These are phyloP conservation scores for Hucho hucho DNA, from an alignment of 2,113 vertebrate species.

Conservation along the genomic window DNA sequence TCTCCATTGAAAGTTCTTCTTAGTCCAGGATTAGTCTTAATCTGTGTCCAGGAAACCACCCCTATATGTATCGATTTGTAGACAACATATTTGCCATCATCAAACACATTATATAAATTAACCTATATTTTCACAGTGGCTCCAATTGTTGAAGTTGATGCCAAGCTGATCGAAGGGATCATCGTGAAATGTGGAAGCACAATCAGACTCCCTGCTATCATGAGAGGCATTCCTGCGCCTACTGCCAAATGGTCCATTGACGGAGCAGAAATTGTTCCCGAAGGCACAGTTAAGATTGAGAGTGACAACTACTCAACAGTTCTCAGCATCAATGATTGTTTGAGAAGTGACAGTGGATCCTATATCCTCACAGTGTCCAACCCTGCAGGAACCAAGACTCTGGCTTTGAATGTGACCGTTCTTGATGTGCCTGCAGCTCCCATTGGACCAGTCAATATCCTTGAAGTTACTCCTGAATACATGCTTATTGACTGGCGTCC, in stretches of 20 bases:
- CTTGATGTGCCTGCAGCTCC: conserved; percentile 96
- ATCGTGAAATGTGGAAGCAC: conserved; percentile 94
- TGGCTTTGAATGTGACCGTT: conserved; percentile 86
- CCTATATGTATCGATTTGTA: background rate
- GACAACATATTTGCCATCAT: background rate
- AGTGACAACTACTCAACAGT: conserved; percentile 91
- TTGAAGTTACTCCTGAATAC: conserved; percentile 90
- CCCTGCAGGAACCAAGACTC: conserved; percentile 90
- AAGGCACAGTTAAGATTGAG: conserved; percentile 88
- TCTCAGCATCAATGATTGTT: conserved; percentile 89
- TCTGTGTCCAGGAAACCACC: too few relatives aligned
- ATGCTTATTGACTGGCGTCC: conserved; percentile 97
- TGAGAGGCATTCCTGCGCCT: conserved; percentile 92
- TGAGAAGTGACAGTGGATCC: conserved; percentile 89
- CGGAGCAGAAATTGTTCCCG: conserved; percentile 82
- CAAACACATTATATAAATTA: conserved; percentile 10
- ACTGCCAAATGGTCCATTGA: conserved; percentile 91
- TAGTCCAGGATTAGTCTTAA: too few relatives aligned
- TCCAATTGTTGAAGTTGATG: conserved; percentile 90
- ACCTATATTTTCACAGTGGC: conserved; percentile 77
- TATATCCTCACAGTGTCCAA: conserved; percentile 96
- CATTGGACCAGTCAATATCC: conserved; percentile 90
- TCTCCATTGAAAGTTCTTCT: too few relatives aligned
- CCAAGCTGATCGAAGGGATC: conserved; percentile 95
- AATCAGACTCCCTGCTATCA: conserved; percentile 92